Conservation (phyloP, 2,888 invertebrate species). For the Leptogaster cylindrica region DNA sequence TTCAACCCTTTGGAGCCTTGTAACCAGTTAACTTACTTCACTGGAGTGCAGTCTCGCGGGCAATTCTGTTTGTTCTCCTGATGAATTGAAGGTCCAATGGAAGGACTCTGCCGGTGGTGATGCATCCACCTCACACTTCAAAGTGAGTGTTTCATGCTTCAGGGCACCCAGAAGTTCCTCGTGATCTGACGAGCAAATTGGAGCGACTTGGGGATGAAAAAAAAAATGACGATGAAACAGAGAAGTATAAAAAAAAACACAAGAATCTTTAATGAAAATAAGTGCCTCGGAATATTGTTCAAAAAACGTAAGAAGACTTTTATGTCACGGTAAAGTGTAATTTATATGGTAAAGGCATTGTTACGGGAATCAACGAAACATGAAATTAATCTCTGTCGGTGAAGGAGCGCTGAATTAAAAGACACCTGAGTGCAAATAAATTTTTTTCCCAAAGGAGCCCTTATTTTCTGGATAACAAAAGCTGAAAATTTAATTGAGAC, state of each 20-base stretch:
- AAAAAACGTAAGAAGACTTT: not conserved
- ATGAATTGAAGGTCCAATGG: slow-evolving; percentile 93
- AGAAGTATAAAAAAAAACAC: no score
- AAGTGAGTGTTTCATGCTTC: slow-evolving; percentile 85
- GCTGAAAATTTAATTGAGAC: slow-evolving; percentile 34
- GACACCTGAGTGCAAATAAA: slow-evolving; percentile 36
- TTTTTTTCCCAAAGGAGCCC: slow-evolving; percentile 17
- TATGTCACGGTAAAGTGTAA: slow-evolving; percentile 1
- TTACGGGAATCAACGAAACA: slow-evolving; percentile 37
- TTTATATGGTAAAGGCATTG: slow-evolving; percentile 32
- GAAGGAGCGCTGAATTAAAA: slow-evolving; percentile 28
- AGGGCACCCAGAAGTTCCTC: slow-evolving; percentile 85
- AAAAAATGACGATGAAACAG: no score
- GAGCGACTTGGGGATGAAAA: slow-evolving; percentile 62
- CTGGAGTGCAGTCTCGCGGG: slow-evolving; percentile 68
- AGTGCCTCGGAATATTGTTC: slow-evolving; percentile 16
- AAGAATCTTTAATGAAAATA: slow-evolving; percentile 20
- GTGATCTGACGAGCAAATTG: slow-evolving; percentile 77
- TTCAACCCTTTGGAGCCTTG: not conserved
- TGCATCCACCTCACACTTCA: slow-evolving; percentile 86
- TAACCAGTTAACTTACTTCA: slow-evolving; percentile 56
- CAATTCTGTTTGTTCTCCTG: slow-evolving; percentile 82
- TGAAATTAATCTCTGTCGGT: slow-evolving; percentile 38
- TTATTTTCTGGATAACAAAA: slow-evolving; percentile 18
- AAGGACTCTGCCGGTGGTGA: slow-evolving; percentile 86